These are phyloP conservation scores for Pollimyrus isidori DNA, from an alignment of 2,113 vertebrate genomes.

Conservation along the genomic window DNA sequence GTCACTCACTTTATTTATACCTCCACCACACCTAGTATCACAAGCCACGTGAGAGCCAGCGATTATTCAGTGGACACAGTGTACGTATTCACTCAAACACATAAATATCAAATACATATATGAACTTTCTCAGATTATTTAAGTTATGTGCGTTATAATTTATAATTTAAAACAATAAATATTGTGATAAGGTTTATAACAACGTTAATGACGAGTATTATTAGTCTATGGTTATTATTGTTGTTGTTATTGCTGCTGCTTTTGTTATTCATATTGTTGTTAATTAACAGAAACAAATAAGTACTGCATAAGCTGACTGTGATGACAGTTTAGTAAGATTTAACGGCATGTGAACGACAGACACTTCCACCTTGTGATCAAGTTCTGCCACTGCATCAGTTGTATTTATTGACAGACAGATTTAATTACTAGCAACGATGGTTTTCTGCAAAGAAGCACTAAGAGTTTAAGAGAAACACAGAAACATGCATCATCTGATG, in stretches of 20 bases:
- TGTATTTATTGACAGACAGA: neutral
- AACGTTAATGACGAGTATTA: neutral
- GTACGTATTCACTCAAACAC: neutral
- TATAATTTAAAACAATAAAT: neutral
- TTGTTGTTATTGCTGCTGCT: neutral
- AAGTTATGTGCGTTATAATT: neutral
- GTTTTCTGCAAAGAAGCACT: neutral
- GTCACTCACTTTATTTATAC: conserved; percentile 47
- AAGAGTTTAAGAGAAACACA: neutral
- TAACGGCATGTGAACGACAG: neutral
- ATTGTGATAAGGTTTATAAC: neutral
- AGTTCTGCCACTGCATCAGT: neutral
- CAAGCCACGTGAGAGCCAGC: neutral
- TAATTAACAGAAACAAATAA: neutral
- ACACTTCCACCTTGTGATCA: neutral
- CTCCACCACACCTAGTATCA: neutral
- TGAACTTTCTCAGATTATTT: neutral
- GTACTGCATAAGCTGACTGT: neutral
- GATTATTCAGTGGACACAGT: neutral
- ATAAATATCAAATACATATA: neutral
- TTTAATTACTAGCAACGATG: neutral
- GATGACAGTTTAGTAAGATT: neutral
- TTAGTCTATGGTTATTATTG: neutral
- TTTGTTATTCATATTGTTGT: neutral
- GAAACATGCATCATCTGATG: neutral